Conservation (phyloP, 1,140 invertebrate genomes). For the Metopolophium dirhodum region DNA sequence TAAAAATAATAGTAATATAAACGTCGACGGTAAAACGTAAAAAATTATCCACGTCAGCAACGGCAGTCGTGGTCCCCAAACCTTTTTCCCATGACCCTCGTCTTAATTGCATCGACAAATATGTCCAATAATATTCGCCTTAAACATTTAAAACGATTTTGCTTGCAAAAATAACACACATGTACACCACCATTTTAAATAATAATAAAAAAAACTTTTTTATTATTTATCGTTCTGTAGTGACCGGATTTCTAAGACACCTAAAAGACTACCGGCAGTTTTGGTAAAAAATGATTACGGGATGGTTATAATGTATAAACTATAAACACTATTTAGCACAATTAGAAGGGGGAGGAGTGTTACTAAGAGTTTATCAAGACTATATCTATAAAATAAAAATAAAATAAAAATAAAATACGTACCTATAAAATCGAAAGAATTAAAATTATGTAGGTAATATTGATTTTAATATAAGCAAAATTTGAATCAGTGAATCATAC, state of each 20-base stretch:
- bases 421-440: background rate
- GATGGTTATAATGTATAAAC: background rate
- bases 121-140: background rate
- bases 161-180: background rate
- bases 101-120: background rate
- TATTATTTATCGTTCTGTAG: background rate
- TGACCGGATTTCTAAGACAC: background rate
- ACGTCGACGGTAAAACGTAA: background rate
- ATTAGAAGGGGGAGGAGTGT: background rate
- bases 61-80: background rate
- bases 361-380: background rate
- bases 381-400: background rate
- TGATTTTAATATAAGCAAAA: too few species aligned
- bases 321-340: background rate
- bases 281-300: background rate
- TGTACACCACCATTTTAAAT: background rate
- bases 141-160: background rate
- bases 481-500: too few species aligned
- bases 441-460: background rate
- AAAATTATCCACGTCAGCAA: background rate
- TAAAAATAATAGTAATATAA: background rate
- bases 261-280: background rate
- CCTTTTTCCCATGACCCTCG: background rate
- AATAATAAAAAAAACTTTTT: background rate
- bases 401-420: too few species aligned